phyloP scores from a whole-genome alignment of 2,113 vertebrate species.

The Paedocypris sp. region DNA sequence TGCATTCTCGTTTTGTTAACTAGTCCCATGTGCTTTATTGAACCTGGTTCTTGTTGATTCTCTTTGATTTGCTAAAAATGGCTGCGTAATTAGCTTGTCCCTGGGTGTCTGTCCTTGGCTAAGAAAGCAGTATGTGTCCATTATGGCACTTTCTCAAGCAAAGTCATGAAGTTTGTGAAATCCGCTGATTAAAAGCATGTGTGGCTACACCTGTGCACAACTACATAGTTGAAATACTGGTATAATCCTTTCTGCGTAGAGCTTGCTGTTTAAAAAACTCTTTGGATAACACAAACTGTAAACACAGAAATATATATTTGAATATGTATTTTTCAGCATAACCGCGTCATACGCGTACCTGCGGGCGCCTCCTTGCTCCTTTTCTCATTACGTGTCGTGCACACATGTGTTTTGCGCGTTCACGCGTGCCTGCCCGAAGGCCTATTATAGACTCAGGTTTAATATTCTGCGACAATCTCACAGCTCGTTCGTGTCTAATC shows the following conservation, averaged over 20 bases:
- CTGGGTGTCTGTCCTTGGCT: conserved; percentile 20
- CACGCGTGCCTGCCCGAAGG: background rate
- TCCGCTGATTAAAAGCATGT: conserved; percentile 13
- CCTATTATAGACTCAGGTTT: background rate
- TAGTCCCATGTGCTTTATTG: background rate
- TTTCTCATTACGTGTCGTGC: too few relatives aligned
- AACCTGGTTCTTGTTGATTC: background rate
- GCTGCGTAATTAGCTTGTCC: conserved; percentile 23
- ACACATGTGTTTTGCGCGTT: background rate
- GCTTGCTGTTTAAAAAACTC: background rate
- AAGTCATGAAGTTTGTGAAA: conserved; percentile 16
- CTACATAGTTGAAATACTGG: too few relatives aligned
- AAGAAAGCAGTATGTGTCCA: conserved; percentile 2
- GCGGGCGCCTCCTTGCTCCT: conserved; percentile 36
- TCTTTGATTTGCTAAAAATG: conserved; percentile 17
- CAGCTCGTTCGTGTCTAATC: too few relatives aligned
- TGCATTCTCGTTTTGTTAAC: conserved; percentile 5
- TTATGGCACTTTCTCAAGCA: background rate
- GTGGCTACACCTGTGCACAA: too few relatives aligned
- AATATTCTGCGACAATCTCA: too few relatives aligned
- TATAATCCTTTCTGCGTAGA: background rate
- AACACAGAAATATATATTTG: too few relatives aligned
- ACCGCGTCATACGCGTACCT: background rate
- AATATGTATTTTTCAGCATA: too few relatives aligned
- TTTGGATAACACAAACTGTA: conserved; percentile 8